Percentiles rank a stretch among this genome's conserved stretches.
Evolutionary conservation across 2,797 vertebrate species (phyloP).

Genomic region (Acropternis orthonyx): DNA sequence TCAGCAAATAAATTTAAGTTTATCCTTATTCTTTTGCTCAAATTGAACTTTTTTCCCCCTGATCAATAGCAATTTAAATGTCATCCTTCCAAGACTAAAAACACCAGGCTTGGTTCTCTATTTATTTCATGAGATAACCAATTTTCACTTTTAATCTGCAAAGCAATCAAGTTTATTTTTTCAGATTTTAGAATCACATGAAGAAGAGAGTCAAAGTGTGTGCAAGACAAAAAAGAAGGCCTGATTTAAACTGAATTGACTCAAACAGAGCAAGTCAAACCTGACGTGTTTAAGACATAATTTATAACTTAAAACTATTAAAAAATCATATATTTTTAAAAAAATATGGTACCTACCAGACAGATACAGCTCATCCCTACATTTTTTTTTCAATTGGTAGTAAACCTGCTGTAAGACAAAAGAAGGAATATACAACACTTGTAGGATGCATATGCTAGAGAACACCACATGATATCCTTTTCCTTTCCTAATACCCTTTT

Average conservation of each 20-base stretch:
- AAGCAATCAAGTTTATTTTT: conserved; percentile 53
- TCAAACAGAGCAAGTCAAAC: conserved; percentile 72
- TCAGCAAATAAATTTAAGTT: conserved; percentile 11
- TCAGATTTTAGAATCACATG: conserved; percentile 3
- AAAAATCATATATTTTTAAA: conserved; percentile 76
- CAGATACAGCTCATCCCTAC: background rate
- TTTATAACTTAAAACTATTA: conserved; percentile 80
- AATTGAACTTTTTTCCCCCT: conserved; percentile 11
- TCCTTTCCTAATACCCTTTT: background rate
- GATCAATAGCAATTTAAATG: conserved; percentile 73
- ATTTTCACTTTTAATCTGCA: conserved; percentile 68
- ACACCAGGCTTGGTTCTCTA: conserved; percentile 12
- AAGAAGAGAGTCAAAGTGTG: accelerated
- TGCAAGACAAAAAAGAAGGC: background rate
- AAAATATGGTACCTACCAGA: conserved; percentile 64
- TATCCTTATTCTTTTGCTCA: background rate
- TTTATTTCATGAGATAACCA: conserved; percentile 54
- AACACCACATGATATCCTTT: background rate
- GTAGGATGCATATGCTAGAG: background rate
- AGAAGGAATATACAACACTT: background rate
- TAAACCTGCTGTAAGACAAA: background rate
- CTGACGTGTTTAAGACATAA: conserved; percentile 79
- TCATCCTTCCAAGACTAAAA: conserved; percentile 48
- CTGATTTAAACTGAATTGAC: conserved; percentile 71
- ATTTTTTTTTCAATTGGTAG: background rate